Conservation (phyloP, 1,140 invertebrate genomes). For the Thrips palmi region DNA sequence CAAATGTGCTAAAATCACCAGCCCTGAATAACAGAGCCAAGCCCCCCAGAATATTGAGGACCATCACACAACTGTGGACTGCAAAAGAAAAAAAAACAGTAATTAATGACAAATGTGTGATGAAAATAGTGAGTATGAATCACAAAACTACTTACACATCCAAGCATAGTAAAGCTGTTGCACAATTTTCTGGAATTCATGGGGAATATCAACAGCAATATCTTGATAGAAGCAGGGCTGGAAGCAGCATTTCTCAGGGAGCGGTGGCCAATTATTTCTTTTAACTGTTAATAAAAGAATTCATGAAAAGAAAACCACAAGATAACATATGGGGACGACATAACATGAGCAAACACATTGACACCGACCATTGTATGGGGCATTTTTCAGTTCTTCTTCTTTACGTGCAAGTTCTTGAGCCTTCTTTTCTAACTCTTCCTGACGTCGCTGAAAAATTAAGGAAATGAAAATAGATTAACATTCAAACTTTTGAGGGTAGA, state of each 20-base stretch:
- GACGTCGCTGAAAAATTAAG: constrained; percentile 36
- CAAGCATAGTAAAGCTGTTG: constrained; percentile 89
- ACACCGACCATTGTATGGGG: constrained; percentile 39
- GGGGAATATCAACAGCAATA: constrained; percentile 96
- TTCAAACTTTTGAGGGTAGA: neutral
- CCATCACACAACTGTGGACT: constrained; percentile 75
- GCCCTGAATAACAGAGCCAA: constrained; percentile 44
- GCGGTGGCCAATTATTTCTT: constrained; percentile 94
- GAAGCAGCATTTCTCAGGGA: constrained; percentile 78
- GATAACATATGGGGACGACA: neutral
- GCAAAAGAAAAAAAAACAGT: constrained; percentile 27
- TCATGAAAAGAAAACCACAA: constrained; percentile 2
- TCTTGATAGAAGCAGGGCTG: constrained; percentile 99
- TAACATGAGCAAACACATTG: neutral
- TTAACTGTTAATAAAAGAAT: constrained; percentile 33
- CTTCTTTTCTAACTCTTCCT: constrained; percentile 73
- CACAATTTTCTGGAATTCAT: constrained; percentile 92
- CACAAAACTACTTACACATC: constrained; percentile 63
- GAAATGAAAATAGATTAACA: neutral
- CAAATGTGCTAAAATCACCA: constrained; percentile 60
- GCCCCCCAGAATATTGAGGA: constrained; percentile 72
- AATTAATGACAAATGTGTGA: constrained; percentile 1
- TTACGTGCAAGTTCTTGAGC: constrained; percentile 69
- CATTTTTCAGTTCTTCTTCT: constrained; percentile 69
- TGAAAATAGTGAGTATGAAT: neutral